Evolutionary conservation across 2,113 vertebrate genomes (phyloP).

Genomic region (Odontophorus gujanensis): DNA sequence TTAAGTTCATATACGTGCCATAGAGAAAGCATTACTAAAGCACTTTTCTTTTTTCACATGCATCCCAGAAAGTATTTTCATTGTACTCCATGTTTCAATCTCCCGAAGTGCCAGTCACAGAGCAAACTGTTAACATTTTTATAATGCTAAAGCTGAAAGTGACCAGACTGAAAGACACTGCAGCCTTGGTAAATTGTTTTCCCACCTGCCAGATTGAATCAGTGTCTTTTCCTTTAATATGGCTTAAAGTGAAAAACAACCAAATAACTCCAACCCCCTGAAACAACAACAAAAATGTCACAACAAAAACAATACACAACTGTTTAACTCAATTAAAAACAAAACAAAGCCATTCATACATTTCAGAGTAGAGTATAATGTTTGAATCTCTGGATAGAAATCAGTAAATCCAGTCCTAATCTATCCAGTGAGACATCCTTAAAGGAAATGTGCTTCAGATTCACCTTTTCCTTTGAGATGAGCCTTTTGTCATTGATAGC

Average conservation of each 20-base stretch:
- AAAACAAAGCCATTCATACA: background rate
- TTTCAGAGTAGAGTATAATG: background rate
- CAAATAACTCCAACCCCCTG: background rate
- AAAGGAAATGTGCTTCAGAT: background rate
- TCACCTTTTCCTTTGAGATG: background rate
- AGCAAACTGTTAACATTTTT: background rate
- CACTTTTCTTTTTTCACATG: background rate
- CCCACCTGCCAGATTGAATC: background rate
- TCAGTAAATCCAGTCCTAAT: background rate
- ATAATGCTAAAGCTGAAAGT: background rate
- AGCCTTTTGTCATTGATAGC: background rate
- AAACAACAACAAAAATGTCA: background rate
- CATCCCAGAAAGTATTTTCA: background rate
- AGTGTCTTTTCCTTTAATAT: background rate
- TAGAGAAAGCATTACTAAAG: background rate
- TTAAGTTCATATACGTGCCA: background rate
- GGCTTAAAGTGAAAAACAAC: background rate
- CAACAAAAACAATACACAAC: background rate
- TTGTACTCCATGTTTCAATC: background rate
- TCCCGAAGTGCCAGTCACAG: background rate
- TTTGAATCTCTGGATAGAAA: background rate
- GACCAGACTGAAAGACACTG: background rate
- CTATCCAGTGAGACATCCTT: background rate
- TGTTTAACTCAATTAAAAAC: background rate
- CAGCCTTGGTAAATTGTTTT: conserved; percentile 26